Percentiles rank a stretch among this genome's conserved stretches.
Conservation (phyloP, 2,888 invertebrate species). For the Luffia ferchaultella region DNA sequence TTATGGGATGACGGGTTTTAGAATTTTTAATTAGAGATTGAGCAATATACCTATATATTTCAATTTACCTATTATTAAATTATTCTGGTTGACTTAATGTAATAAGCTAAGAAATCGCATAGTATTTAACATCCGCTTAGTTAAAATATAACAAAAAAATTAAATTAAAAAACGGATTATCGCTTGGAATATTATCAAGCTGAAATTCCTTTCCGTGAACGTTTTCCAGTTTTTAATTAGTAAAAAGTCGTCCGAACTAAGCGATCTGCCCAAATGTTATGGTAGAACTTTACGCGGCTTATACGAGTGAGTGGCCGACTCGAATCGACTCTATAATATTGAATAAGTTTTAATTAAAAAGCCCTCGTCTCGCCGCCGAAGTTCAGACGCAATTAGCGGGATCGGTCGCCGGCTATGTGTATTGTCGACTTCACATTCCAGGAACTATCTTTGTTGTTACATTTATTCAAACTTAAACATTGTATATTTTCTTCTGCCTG, state of each 20-base stretch:
- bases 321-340: conserved; percentile 41
- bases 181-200: conserved; percentile 2
- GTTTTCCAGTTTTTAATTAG: conserved; percentile 14
- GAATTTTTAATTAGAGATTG: too few species aligned
- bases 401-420: conserved; percentile 24
- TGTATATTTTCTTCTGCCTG: too few species aligned
- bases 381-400: conserved; percentile 45
- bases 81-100: too few species aligned
- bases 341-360: conserved; percentile 61
- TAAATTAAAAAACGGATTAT: too few species aligned
- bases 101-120: too few species aligned
- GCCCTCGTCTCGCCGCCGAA: conserved; percentile 31
- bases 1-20: too few species aligned
- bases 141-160: too few species aligned
- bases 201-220: conserved; percentile 8
- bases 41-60: too few species aligned
- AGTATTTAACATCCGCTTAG: too few species aligned
- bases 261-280: conserved; percentile 19
- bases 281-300: conserved; percentile 26
- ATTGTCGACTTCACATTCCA: neutral
- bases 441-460: too few species aligned
- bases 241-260: conserved; percentile 18
- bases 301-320: conserved; percentile 31
- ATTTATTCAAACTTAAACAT: too few species aligned
- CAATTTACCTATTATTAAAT: too few species aligned